A percentile compares a stretch with the other conserved stretches of the same genome.
Evolutionary conservation across 2,113 vertebrate genomes (phyloP).

Genomic region (Rostratula benghalensis): DNA sequence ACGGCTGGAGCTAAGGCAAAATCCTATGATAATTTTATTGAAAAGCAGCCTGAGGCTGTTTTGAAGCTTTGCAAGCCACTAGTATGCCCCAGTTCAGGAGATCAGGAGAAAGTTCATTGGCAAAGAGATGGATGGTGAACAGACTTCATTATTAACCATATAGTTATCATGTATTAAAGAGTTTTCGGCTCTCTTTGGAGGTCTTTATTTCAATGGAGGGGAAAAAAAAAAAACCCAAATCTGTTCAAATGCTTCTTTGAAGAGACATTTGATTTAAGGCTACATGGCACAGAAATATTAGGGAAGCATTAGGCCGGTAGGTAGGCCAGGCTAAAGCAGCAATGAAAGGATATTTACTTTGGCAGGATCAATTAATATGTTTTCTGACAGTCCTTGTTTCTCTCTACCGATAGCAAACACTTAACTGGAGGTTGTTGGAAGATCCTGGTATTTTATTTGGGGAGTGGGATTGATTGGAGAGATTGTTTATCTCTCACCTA

Average conservation of each 20-base stretch:
- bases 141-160: conserved; percentile 9
- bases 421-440: neutral
- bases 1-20: conserved; percentile 35
- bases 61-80: conserved; percentile 36
- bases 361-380: neutral
- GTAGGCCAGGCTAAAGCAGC: neutral
- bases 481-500: neutral
- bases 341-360: neutral
- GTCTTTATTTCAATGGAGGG: neutral
- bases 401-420: neutral
- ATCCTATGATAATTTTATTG: conserved; percentile 31
- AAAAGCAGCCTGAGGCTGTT: conserved; percentile 41
- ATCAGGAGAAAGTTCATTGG: conserved; percentile 18
- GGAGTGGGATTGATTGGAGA: neutral
- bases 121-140: neutral
- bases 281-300: neutral
- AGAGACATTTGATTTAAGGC: neutral
- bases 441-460: neutral
- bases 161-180: neutral
- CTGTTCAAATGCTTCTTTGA: neutral
- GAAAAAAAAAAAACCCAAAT: neutral
- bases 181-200: neutral
- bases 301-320: neutral
- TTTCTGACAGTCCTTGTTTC: neutral
- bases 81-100: neutral